These are phyloP conservation scores for Tetranychus truncatus DNA, from an alignment of 2,888 invertebrate species.

Conservation along the genomic window DNA sequence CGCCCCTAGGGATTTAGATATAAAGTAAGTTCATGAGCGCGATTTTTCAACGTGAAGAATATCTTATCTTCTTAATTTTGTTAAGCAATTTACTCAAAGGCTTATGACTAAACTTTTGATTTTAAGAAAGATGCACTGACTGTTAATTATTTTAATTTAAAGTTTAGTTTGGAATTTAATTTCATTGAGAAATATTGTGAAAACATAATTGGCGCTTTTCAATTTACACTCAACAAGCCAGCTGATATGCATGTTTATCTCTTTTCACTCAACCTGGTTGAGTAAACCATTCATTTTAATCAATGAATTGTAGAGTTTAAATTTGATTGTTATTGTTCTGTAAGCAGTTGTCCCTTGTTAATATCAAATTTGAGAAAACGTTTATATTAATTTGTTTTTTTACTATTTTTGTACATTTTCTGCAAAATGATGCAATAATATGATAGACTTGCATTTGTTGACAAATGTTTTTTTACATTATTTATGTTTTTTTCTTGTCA, in stretches of 20 bases:
- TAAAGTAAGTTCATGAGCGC: neutral
- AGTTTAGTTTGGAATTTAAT: too few relatives aligned
- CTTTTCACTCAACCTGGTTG: too few relatives aligned
- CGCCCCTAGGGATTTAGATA: neutral
- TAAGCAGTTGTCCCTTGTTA: too few relatives aligned
- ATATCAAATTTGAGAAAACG: neutral
- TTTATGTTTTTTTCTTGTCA: neutral
- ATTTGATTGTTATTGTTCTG: too few relatives aligned
- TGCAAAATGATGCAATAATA: neutral
- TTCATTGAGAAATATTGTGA: neutral
- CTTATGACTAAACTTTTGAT: too few relatives aligned
- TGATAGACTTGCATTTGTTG: neutral
- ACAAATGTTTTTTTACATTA: too few relatives aligned
- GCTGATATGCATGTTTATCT: too few relatives aligned
- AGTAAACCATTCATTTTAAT: too few relatives aligned
- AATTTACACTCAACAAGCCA: neutral
- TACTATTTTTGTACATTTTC: neutral
- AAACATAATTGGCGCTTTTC: neutral
- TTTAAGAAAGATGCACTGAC: neutral
- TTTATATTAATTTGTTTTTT: neutral
- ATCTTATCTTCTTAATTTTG: too few relatives aligned
- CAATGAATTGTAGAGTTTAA: too few relatives aligned
- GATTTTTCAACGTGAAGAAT: too few relatives aligned
- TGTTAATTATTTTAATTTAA: neutral
- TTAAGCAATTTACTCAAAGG: too few relatives aligned